phyloP scores from a whole-genome alignment of 2,888 invertebrate species.

The Euclidia mi region DNA sequence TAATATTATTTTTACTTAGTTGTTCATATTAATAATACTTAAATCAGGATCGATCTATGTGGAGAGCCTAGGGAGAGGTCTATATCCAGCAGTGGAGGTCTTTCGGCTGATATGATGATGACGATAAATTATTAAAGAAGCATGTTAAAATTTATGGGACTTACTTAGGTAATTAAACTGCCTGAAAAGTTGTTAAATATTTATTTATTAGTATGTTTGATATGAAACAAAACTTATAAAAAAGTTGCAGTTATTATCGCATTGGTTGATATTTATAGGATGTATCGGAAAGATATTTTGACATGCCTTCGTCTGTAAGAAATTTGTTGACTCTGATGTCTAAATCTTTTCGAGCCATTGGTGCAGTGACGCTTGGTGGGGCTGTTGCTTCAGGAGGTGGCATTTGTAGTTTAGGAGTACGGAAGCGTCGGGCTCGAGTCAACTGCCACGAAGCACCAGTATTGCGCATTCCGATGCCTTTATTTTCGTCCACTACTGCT shows the following conservation, averaged over 20 bases:
- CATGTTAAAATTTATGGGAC: too few species aligned
- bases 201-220: too few species aligned
- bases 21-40: too few species aligned
- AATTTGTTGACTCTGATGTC: constrained; percentile 75
- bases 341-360: constrained; percentile 76
- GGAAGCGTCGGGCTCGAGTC: constrained; percentile 79
- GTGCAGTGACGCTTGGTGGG: constrained; percentile 74
- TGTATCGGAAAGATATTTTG: constrained; percentile 15
- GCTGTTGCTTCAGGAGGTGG: constrained; percentile 74
- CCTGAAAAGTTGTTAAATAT: too few species aligned
- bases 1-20: too few species aligned
- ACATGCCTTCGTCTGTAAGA: constrained; percentile 57
- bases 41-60: too few species aligned
- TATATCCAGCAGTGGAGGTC: too few species aligned
- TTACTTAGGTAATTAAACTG: too few species aligned
- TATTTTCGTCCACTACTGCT: constrained; percentile 70
- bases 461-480: constrained; percentile 68
- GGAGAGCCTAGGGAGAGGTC: too few species aligned
- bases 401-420: constrained; percentile 70
- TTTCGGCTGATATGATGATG: too few species aligned
- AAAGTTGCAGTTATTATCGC: background rate
- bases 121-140: too few species aligned
- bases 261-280: constrained; percentile 1
- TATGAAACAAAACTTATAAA: constrained; percentile 7
- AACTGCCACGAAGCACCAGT: constrained; percentile 80